Evolutionary conservation across 1,140 invertebrate genomes (phyloP).

Genomic region (Alviniconcha marisindica): DNA sequence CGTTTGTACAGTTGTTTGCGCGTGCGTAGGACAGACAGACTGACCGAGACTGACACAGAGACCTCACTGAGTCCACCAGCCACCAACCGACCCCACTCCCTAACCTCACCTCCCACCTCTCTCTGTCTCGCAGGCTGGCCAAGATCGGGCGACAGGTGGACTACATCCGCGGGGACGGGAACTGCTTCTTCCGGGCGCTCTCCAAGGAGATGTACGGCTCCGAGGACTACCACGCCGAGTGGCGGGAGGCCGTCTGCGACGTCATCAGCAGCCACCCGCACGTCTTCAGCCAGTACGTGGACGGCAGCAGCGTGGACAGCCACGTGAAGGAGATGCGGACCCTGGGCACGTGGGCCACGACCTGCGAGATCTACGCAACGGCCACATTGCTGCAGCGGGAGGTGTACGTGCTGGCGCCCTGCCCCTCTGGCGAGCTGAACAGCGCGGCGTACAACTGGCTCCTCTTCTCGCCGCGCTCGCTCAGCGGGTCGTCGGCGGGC

Average conservation of each 20-base stretch:
- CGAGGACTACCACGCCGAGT: constrained; percentile 64
- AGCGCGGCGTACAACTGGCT: constrained; percentile 65
- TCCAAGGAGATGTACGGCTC: constrained; percentile 68
- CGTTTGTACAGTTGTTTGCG: too few relatives aligned
- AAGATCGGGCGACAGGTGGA: constrained; percentile 60
- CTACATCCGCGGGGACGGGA: constrained; percentile 70
- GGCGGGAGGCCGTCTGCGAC: constrained; percentile 64
- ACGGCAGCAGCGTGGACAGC: constrained; percentile 38
- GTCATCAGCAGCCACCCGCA: constrained; percentile 58
- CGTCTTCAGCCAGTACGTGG: constrained; percentile 66
- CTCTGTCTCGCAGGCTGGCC: constrained; percentile 34
- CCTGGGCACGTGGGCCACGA: constrained; percentile 65
- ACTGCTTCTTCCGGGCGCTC: constrained; percentile 71
- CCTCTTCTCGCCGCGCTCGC: constrained; percentile 43
- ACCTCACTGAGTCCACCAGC: too few relatives aligned
- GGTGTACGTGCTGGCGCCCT: constrained; percentile 67
- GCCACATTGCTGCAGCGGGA: constrained; percentile 65
- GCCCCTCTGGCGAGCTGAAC: constrained; percentile 43
- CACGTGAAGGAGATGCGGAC: constrained; percentile 58
- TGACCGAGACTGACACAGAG: too few relatives aligned
- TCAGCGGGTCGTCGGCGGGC: not conserved
- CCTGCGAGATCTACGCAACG: constrained; percentile 69
- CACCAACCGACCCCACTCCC: too few relatives aligned
- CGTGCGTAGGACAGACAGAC: too few relatives aligned
- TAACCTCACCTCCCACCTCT: too few relatives aligned